Conservation (phyloP, 2,797 vertebrate species). For the Clarias pachynema region DNA sequence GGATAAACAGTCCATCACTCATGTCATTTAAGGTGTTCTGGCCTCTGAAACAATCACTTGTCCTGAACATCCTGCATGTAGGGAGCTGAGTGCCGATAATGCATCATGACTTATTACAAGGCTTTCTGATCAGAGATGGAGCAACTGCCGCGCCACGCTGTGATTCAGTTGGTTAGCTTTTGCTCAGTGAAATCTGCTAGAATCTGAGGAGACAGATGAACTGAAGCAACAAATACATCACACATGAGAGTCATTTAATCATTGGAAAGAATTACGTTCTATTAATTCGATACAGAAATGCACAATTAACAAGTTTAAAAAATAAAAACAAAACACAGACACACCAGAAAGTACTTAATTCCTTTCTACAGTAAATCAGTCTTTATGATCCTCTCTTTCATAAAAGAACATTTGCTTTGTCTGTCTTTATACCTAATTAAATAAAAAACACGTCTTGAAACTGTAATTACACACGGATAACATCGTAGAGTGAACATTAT, state of each 20-base stretch:
- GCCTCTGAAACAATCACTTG: not conserved
- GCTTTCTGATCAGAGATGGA: not conserved
- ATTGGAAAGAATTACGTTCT: not conserved
- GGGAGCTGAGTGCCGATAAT: not conserved
- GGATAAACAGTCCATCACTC: conserved; percentile 8
- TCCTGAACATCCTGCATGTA: not conserved
- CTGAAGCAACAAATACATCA: not conserved
- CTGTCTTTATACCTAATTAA: not conserved
- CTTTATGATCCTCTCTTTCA: not conserved
- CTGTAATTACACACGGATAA: not conserved
- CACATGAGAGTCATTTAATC: not conserved
- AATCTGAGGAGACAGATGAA: not conserved
- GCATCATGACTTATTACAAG: not conserved
- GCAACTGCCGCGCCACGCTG: not conserved
- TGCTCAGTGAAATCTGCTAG: not conserved
- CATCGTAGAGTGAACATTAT: not conserved
- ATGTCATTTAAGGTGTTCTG: not conserved
- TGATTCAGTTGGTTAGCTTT: not conserved
- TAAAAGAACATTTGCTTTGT: not conserved
- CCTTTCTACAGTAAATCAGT: no score
- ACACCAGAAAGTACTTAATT: no score
- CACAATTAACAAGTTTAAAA: not conserved
- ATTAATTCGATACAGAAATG: no score
- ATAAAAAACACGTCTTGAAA: not conserved
- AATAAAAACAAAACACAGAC: not conserved